Percentiles rank a stretch among this genome's conserved stretches.
Evolutionary conservation across 2,888 invertebrate genomes (phyloP).

Genomic region (Proisotoma minuta): DNA sequence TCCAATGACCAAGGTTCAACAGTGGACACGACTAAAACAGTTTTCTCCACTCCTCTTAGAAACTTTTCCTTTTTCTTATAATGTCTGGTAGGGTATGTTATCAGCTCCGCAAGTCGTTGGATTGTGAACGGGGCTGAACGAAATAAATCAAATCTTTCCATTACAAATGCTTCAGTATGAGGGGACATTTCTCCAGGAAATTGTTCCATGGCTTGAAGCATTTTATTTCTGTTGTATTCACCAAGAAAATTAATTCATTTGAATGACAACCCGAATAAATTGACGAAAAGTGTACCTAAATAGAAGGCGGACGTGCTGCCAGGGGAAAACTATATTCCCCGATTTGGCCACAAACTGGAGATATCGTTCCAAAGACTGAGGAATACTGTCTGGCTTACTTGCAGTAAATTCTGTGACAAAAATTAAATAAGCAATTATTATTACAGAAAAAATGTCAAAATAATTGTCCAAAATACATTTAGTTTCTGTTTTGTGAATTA

Average conservation of each 20-base stretch:
- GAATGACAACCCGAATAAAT: background rate
- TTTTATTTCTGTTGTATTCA: slow-evolving; percentile 30
- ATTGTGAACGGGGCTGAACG: slow-evolving; percentile 82
- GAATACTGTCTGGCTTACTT: slow-evolving; percentile 65
- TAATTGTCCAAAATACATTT: background rate
- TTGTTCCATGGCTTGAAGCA: slow-evolving; percentile 36
- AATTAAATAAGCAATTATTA: background rate
- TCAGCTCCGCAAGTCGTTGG: slow-evolving; percentile 88
- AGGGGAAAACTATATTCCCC: slow-evolving; percentile 89
- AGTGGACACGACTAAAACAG: slow-evolving; percentile 73
- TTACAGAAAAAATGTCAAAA: background rate
- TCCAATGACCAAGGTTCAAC: slow-evolving; percentile 51
- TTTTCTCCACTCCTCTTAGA: slow-evolving; percentile 94
- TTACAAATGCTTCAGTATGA: slow-evolving; percentile 34
- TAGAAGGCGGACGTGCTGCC: slow-evolving; percentile 79
- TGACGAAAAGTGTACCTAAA: slow-evolving; percentile 59
- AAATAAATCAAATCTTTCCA: slow-evolving; percentile 43
- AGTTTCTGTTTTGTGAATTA: background rate
- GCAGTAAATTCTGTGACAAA: slow-evolving; percentile 27
- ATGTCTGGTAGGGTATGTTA: slow-evolving; percentile 85
- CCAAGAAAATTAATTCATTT: background rate
- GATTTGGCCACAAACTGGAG: slow-evolving; percentile 85
- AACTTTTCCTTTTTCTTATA: slow-evolving; percentile 95
- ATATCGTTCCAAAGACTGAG: slow-evolving; percentile 82
- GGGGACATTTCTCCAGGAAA: slow-evolving; percentile 39